Conservation (phyloP, 2,888 invertebrate species). For the Hydrotaea diabolus region DNA sequence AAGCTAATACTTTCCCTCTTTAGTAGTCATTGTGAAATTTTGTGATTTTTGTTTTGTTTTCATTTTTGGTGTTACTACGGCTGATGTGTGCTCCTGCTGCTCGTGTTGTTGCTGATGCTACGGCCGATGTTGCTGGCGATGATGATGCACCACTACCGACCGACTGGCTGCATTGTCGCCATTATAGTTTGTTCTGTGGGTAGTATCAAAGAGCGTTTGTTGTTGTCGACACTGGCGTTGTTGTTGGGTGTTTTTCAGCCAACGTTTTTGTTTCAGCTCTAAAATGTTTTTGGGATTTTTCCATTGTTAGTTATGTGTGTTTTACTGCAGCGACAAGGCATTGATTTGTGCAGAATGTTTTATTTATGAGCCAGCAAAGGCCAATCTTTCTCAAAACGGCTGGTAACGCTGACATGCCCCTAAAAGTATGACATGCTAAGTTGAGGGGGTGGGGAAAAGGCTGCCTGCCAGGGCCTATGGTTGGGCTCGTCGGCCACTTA, state of each 20-base stretch:
- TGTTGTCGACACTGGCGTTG: background rate
- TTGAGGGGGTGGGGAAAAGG: no score
- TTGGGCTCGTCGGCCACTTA: background rate
- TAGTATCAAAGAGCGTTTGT: background rate
- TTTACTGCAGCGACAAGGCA: conserved; percentile 47
- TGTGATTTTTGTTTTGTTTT: conserved; percentile 4
- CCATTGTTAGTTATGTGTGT: conserved; percentile 42
- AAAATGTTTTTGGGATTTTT: conserved; percentile 50
- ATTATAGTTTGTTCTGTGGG: conserved; percentile 49
- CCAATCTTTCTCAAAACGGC: background rate
- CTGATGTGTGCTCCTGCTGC: conserved; percentile 49
- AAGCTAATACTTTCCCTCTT: conserved; percentile 41
- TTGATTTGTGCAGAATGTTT: conserved; percentile 61
- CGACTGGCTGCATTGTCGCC: conserved; percentile 51
- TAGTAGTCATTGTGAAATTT: conserved; percentile 22
- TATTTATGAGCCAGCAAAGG: conserved; percentile 39
- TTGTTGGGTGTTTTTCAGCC: conserved; percentile 23
- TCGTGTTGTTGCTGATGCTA: conserved; percentile 35
- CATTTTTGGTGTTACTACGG: conserved; percentile 12
- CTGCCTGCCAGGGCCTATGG: background rate
- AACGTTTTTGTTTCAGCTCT: conserved; percentile 46
- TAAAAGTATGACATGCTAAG: no score
- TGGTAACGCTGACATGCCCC: no score
- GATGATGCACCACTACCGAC: conserved; percentile 25
- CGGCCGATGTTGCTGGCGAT: conserved; percentile 26